These are phyloP conservation scores for Coleophora deauratella DNA, from an alignment of 2,888 invertebrate genomes.

Conservation along the genomic window DNA sequence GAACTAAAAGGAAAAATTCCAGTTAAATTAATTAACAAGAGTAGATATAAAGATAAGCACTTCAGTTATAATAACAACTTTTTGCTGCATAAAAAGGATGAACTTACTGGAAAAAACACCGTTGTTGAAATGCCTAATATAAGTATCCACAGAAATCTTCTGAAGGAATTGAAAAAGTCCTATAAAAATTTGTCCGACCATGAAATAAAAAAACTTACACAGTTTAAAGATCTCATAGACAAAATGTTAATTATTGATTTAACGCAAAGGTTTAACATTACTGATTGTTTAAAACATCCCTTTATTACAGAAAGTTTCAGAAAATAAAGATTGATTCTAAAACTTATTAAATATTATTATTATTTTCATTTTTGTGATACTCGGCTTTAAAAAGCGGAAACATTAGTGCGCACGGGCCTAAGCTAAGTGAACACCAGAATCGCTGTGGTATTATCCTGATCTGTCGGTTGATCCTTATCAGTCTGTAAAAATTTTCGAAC, in stretches of 20 bases:
- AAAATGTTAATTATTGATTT: conserved; percentile 93
- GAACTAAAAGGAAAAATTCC: conserved; percentile 98
- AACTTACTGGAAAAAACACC: conserved; percentile 97
- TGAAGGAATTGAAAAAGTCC: conserved; percentile 89
- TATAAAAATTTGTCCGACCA: conserved; percentile 84
- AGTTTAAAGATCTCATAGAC: conserved; percentile 94
- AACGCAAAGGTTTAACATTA: conserved; percentile 88
- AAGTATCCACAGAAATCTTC: conserved; percentile 86
- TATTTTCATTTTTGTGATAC: too few species aligned
- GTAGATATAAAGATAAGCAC: conserved; percentile 96
- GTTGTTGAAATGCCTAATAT: conserved; percentile 91
- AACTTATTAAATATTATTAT: too few species aligned
- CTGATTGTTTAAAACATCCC: conserved; percentile 92
- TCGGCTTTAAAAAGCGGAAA: too few species aligned
- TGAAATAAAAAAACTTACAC: conserved; percentile 90
- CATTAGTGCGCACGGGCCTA: too few species aligned
- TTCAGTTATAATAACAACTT: conserved; percentile 98
- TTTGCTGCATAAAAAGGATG: conserved; percentile 96
- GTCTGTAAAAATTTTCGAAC: too few species aligned
- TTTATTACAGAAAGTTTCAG: conserved; percentile 78
- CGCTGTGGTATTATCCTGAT: too few species aligned
- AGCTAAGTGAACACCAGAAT: too few species aligned
- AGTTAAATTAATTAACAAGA: conserved; percentile 93
- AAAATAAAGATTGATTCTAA: conserved; percentile 21
- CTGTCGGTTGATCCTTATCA: too few species aligned